Evolutionary conservation across 2,113 vertebrate species (phyloP).

Genomic region (Rhynchomys soricoides): DNA sequence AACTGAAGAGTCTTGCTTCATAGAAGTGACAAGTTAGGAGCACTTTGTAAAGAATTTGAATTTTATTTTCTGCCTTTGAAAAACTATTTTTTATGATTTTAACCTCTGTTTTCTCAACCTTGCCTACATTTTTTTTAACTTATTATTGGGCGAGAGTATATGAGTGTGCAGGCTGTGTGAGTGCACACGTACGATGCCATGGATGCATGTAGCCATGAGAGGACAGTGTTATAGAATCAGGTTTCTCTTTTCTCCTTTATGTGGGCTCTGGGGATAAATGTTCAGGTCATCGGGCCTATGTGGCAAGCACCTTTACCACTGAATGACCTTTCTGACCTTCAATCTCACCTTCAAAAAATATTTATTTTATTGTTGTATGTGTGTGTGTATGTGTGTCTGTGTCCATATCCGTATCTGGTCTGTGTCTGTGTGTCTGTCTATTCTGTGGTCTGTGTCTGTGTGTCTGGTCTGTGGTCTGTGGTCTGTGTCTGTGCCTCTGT

Average conservation of each 20-base stretch:
- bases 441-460: too few species aligned
- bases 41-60: conserved; percentile 18
- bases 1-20: conserved; percentile 15
- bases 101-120: conserved; percentile 32
- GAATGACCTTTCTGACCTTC: background rate
- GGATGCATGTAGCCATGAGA: background rate
- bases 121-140: background rate
- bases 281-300: background rate
- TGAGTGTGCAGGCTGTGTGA: background rate
- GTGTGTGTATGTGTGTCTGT: background rate
- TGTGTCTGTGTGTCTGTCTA: background rate
- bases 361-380: background rate
- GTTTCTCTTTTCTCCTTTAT: background rate
- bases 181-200: rapidly evolving
- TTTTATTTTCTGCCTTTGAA: conserved; percentile 33
- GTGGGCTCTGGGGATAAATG: background rate
- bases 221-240: background rate
- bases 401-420: too few species aligned
- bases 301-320: too few species aligned
- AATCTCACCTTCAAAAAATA: background rate
- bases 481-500: too few species aligned
- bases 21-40: conserved; percentile 31
- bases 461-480: too few species aligned
- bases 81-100: conserved; percentile 51
- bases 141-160: background rate